Evolutionary conservation across 2,113 vertebrate species (phyloP).

Genomic region (Sialia sialis): DNA sequence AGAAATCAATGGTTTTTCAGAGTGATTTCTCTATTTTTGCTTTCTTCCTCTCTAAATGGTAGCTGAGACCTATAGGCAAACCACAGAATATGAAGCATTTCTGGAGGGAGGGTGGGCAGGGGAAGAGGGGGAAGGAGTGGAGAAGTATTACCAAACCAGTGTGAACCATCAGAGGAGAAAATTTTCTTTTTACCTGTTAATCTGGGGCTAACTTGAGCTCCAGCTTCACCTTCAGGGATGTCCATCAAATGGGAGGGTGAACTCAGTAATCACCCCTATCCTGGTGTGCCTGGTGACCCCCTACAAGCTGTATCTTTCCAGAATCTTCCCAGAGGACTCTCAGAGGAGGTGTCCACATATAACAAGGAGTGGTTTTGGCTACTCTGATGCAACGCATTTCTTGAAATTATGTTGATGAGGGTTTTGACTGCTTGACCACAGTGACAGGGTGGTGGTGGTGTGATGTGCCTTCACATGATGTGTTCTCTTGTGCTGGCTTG

Average conservation of each 20-base stretch:
- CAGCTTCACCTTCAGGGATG: neutral
- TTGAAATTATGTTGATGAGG: neutral
- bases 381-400: accelerated
- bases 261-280: neutral
- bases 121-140: neutral
- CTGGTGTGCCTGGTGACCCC: neutral
- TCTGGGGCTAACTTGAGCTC: neutral
- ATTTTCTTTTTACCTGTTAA: neutral
- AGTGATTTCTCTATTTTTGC: neutral
- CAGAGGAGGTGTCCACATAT: neutral
- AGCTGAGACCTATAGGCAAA: neutral
- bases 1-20: neutral
- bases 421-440: neutral
- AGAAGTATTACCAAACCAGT: neutral
- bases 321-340: neutral
- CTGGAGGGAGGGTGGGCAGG: accelerated
- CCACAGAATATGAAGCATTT: neutral
- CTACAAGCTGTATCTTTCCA: neutral
- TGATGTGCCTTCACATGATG: neutral
- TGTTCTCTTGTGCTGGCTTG: neutral
- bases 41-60: neutral
- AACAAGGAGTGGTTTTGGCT: neutral
- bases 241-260: neutral
- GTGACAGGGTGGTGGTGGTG: neutral
- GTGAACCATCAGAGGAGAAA: neutral